Base-by-base conservation (phyloP, 2,888 invertebrate species). In the Arenicola marina region DNA sequence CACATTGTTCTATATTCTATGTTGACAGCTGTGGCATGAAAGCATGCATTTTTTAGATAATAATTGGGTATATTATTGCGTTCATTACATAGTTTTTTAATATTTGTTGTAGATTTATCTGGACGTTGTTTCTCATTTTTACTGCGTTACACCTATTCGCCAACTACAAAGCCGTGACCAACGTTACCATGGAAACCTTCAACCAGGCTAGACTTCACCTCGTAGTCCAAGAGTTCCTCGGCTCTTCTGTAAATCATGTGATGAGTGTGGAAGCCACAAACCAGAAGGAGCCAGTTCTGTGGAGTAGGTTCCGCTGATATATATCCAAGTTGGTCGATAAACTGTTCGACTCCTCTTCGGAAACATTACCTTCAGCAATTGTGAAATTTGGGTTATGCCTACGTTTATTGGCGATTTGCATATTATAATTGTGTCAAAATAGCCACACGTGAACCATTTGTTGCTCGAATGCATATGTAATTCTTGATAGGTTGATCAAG, bases 141-240 rank as follows among this genome's bases (percentile, higher is more conserved):
- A 90, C 93, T 43, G 72, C 86, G 38, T 80, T 93, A 21, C 97
- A 98, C 85, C 86, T 98, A 21, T 88, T 88, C 77, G 90, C 92
- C 56, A 98, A 98, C 85, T 93, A 93, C 79, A 87, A 88, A 72
- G 95, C 96, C 1, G 93, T 97, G 0, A 88, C 88, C 68, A 86
- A 92, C 0, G 87, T 97, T 11, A 88, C 90, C 71, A 87, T 96
- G 79, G 88, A 89, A 70, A 90, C 91, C 0, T 87, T 96, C 45
- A 97, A 96, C 80, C 89, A 89, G 74, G 88, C 91, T 31, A 87
- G 96, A 56, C 88, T 92, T 69, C 84, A 90, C 26, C 86, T 91
- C 29, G 59, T 82, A 3, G 84, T 94, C 29, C 87, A 89, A 69
- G 85, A 87, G 31, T 66, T 56, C 53, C 28, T 69, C 15, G 28